Percentiles rank a stretch among this genome's conserved stretches.
Evolutionary conservation across 2,797 vertebrate genomes (phyloP).

Genomic region (Okamejei kenojei): DNA sequence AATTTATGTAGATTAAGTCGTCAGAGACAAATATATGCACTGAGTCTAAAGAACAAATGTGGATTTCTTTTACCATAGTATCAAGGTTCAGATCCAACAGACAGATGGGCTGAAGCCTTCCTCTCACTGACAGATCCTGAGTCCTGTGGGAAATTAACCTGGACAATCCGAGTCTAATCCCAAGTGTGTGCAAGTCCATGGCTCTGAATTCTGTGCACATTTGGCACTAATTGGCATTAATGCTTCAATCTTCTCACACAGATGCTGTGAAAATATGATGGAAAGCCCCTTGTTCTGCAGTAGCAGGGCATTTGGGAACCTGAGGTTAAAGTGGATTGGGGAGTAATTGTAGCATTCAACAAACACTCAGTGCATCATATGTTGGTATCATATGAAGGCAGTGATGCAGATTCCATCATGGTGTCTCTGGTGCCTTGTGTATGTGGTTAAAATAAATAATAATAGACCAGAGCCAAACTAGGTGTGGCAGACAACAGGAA

Average conservation of each 20-base stretch:
- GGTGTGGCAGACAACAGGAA: not conserved
- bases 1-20: constrained; percentile 18
- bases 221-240: constrained; percentile 36
- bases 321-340: not conserved
- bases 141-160: constrained; percentile 31
- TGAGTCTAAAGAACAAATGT: constrained; percentile 4
- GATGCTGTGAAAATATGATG: constrained; percentile 23
- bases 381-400: not conserved
- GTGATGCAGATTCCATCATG: not conserved
- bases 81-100: not conserved
- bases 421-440: not conserved
- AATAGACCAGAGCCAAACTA: not conserved
- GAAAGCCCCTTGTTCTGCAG: not conserved
- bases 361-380: not conserved
- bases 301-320: not conserved
- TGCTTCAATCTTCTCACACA: constrained; percentile 27
- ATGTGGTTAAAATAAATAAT: not conserved
- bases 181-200: not conserved
- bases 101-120: constrained; percentile 27
- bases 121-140: constrained; percentile 14
- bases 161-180: not conserved
- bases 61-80: not conserved
- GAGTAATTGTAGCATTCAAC: not conserved
- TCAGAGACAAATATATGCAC: not conserved
- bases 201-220: constrained; percentile 27